Base-by-base conservation (phyloP, 2,888 invertebrate species). In the Epinotia bilunana region DNA sequence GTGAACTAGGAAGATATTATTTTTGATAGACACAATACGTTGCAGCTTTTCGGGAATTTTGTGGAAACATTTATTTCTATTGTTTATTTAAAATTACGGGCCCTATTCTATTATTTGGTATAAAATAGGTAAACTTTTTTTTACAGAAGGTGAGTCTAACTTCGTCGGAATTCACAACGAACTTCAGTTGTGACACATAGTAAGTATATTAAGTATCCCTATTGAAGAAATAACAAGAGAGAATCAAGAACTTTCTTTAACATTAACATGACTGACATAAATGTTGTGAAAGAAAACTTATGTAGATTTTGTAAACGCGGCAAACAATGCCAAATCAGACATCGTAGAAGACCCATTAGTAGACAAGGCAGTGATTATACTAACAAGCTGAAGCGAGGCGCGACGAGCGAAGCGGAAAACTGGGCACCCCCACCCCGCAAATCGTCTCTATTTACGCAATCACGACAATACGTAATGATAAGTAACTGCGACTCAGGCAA, bases 381-480 rank as follows among this genome's bases (percentile, higher is more conserved):
- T 91, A 91, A 90, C 88, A 81, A 90, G 88, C 84, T 86, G 83
- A 81, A 87, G 83, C 86, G 85, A 72, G 73, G 78, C 81, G 84
- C 85, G 85, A 83, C 86, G 85, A 88, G 86, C 91, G 89, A 88
- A 86, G 92, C 91, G 91, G 90, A 90, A 92, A 92, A 89, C 86
- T 86, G 87, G 83, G 84, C 88, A 88, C 87, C 88, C 88, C 88
- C 88, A 85, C 86, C 86, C 86, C 80, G 83, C 83, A 89, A 91
- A 91, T 88, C 87, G 88, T 86, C 85, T 84, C 88, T 90, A 88
- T 91, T 91, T 91, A 90, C 90, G 92, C 89, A 91, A 92, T 91
- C 90, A 91, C 87, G 86, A 86, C 89, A 89, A 90, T 90, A 90
- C 91, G 90, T 93, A 93, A 93, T 93, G 91, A 91, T 91, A 90